Evolutionary conservation across 2,113 vertebrate species (phyloP).

Genomic region (Leucosticte australis): DNA sequence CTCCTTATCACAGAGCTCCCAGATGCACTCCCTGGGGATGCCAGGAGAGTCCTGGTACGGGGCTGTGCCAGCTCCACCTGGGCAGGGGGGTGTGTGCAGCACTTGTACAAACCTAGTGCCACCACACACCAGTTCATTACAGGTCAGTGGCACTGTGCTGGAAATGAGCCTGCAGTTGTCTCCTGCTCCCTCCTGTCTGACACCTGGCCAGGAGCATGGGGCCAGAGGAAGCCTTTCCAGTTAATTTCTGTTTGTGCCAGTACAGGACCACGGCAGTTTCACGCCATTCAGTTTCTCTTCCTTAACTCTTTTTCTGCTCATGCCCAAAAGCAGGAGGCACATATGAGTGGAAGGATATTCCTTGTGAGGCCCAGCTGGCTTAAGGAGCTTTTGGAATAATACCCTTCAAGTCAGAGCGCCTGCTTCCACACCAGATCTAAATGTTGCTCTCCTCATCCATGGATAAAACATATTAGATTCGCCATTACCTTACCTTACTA

Average conservation of each 20-base stretch:
- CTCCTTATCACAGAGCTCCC: background rate
- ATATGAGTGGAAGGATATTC: background rate
- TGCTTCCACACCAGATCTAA: background rate
- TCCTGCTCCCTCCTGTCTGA: background rate
- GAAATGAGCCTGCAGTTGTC: background rate
- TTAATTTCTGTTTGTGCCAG: background rate
- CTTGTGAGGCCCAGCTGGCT: background rate
- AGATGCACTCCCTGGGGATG: background rate
- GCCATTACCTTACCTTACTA: background rate
- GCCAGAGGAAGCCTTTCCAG: background rate
- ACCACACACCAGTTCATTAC: background rate
- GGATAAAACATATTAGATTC: background rate
- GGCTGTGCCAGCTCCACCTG: background rate
- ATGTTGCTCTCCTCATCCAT: background rate
- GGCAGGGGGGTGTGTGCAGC: background rate
- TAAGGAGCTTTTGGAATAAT: background rate
- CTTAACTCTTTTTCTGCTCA: background rate
- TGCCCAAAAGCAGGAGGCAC: background rate
- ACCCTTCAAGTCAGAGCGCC: background rate
- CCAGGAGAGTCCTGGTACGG: fast-evolving
- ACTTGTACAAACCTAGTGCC: background rate
- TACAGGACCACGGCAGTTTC: background rate
- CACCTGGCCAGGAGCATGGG: background rate
- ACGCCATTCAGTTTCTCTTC: background rate
- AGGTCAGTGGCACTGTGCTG: background rate